Base-by-base conservation (phyloP, 2,113 vertebrate species). In the Alaudala cheleensis region DNA sequence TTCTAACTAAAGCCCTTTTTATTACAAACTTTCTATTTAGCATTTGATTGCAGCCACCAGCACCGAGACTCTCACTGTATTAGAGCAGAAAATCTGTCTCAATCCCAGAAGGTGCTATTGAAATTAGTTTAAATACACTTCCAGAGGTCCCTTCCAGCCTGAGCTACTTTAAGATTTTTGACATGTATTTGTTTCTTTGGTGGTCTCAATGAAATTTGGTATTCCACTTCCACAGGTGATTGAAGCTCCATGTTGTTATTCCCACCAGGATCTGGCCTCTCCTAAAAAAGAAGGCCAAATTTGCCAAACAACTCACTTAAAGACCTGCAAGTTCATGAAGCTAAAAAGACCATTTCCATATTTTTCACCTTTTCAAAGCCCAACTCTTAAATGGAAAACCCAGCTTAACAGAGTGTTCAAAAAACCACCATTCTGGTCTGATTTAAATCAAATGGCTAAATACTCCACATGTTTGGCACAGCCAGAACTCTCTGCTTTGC, bases 1-100 rank as follows among this genome's bases (percentile, higher is more conserved):
- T 96, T 95, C 94, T 86, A 92, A 70, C 93, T 97, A 97, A 97
- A 97, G 94, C 95, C 95, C 93, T 97, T 98, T 98, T 97, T 98
- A 97, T 98, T 97, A 96, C 95, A 87, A 97, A 83, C 70, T 92
- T 96, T 94, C 95, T 97, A 66, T 96, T 97, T 98, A 97, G 94
- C 61, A 37, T 96, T 92, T 96, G 90, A 97, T 94, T 96, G 94
- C 94, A 93, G 93, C 90, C 72, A 4, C 93, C 95, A 84, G 90
- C 78, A 26, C 62, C 57, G 90, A 94, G 97, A 95, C 94, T 97
- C 95, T 91, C 79, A 78, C 87, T 72, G 22, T 31, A 69, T 58
- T 85, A 29, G 70, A 69, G 93, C 71, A 92, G 96, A 92, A 97
- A 97, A 95, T 88, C 92, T 78, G 81, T 96, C 90, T 95, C 92